Evolutionary conservation across 2,888 invertebrate species (phyloP), one percentile per base, ranked within the genome.

Genomic region (Macroteleia sp.): DNA sequence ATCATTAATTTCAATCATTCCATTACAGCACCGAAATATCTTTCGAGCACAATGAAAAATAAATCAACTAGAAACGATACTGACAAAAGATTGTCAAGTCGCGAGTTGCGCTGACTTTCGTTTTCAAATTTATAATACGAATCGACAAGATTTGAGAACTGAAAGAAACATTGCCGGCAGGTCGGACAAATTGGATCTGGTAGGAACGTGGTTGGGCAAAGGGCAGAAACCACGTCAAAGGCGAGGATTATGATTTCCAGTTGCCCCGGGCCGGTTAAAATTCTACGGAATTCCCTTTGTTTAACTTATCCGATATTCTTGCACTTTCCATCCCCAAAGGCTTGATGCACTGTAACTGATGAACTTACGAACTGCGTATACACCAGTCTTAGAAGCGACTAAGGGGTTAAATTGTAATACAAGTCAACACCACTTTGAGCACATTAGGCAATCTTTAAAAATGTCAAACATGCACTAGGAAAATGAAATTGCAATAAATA

Each of bases 221-320:
- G 71, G 69, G 80, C 74, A 74, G 71, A 82, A 80, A 81, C 80
- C 82, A 66, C 82, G 79, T 81, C 81, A 81, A 82, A 82, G 80
- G 79, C 78, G 64, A 62, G 82, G 81, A 81, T 81, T 83, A 81
- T 82, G 80, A 83, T 81, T 82, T 82, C 73, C 73, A 52, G 76
- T 77, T 59, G 69, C 71, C 71, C 39, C 67, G 66, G 62, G 79
- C 70, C 73, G 70, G 71, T 67, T 66, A 69, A 71, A 82, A 79
- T 77, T 75, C 73, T 25, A 36, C 77, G 70, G 66, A 80, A 81
- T 66, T 78, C 78, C 76, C 80, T 79, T 79, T 81, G 73, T 56
- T 77, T 74, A 77, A 71, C 74, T 64, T 77, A 70, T 75, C 39
- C 57, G 73, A 77, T 77, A 71, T 71, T 62, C 69, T 73, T 80